Percentiles rank a stretch among this genome's conserved stretches.
These are phyloP conservation scores for Epizoanthus stellaris DNA, from an alignment of 92 coral and sea anemone species.

Conservation along the genomic window DNA sequence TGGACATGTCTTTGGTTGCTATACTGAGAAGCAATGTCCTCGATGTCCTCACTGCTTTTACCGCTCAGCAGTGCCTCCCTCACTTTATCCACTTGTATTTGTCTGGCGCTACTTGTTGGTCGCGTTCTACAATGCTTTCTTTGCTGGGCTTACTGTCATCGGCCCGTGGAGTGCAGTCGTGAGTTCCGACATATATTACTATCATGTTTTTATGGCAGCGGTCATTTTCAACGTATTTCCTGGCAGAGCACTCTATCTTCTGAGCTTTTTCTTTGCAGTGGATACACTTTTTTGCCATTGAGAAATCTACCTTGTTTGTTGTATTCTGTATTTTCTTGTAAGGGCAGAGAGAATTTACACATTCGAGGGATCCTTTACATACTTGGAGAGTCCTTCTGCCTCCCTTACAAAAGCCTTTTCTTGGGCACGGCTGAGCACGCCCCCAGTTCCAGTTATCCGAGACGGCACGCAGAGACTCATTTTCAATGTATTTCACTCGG, in stretches of 20 bases:
- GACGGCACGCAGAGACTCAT: constrained; percentile 36
- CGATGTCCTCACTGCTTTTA: constrained; percentile 43
- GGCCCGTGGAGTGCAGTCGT: constrained; percentile 48
- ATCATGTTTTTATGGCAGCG: constrained; percentile 65
- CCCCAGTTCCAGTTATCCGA: constrained; percentile 67
- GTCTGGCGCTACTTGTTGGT: too few species aligned
- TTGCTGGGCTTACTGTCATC: constrained; percentile 31
- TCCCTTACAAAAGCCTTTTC: constrained; percentile 36
- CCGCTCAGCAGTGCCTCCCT: constrained; percentile 64
- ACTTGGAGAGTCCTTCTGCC: constrained; percentile 60
- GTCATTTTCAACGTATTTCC: constrained; percentile 71
- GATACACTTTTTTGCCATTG: constrained; percentile 29
- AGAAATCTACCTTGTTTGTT: constrained; percentile 55
- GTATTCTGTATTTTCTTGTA: constrained; percentile 43
- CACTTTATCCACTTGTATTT: constrained; percentile 52
- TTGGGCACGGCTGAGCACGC: constrained; percentile 49
- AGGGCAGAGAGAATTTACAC: constrained; percentile 45
- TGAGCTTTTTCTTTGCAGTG: constrained; percentile 43
- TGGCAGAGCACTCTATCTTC: constrained; percentile 46
- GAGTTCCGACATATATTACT: constrained; percentile 58
- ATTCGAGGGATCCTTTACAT: constrained; percentile 53
- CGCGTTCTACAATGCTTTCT: background rate
- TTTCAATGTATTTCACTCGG: constrained; percentile 42
- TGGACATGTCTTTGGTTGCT: constrained; percentile 52
- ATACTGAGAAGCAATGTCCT: constrained; percentile 43